phyloP scores from a whole-genome alignment of 30 jellyfish, hydroid and myxozoan species.

The Turritopsis dohrnii region DNA sequence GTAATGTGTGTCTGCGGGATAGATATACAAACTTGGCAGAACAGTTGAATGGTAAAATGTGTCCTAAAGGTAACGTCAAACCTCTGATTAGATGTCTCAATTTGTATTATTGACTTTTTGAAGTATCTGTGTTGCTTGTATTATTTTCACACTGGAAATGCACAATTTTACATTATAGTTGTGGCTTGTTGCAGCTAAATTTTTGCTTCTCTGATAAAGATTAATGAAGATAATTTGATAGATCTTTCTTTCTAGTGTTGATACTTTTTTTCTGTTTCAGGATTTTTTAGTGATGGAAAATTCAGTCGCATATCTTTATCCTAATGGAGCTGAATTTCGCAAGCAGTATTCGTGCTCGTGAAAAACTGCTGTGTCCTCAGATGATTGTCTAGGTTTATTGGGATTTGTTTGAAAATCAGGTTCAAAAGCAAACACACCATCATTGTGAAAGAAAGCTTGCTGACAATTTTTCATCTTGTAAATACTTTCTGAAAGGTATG shows the following conservation, averaged over 20 bases:
- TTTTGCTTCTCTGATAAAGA: too few relatives aligned
- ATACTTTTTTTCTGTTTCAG: slow-evolving; percentile 22
- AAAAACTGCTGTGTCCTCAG: slow-evolving; percentile 53
- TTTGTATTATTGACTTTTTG: neutral
- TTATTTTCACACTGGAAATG: too few relatives aligned
- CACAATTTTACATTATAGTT: too few relatives aligned
- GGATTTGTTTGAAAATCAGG: slow-evolving; percentile 90
- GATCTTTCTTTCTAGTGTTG: neutral
- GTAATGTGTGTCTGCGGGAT: slow-evolving; percentile 81
- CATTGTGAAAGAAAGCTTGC: slow-evolving; percentile 57
- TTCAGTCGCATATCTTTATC: slow-evolving; percentile 71
- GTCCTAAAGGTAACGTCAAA: slow-evolving; percentile 49
- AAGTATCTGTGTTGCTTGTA: too few relatives aligned
- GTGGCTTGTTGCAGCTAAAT: too few relatives aligned
- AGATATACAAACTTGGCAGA: slow-evolving; percentile 72
- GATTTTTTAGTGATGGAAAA: slow-evolving; percentile 66
- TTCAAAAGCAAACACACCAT: slow-evolving; percentile 77
- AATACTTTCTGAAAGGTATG: slow-evolving; percentile 81
- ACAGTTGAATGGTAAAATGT: slow-evolving; percentile 73
- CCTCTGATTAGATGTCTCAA: neutral
- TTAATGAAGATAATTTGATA: too few relatives aligned
- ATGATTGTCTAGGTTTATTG: slow-evolving; percentile 81
- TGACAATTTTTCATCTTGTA: slow-evolving; percentile 80
- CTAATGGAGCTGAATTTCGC: slow-evolving; percentile 51
- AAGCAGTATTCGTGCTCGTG: slow-evolving; percentile 83